These are phyloP conservation scores for Hemitrygon akajei DNA, from an alignment of 2,797 vertebrate species.

Conservation along the genomic window DNA sequence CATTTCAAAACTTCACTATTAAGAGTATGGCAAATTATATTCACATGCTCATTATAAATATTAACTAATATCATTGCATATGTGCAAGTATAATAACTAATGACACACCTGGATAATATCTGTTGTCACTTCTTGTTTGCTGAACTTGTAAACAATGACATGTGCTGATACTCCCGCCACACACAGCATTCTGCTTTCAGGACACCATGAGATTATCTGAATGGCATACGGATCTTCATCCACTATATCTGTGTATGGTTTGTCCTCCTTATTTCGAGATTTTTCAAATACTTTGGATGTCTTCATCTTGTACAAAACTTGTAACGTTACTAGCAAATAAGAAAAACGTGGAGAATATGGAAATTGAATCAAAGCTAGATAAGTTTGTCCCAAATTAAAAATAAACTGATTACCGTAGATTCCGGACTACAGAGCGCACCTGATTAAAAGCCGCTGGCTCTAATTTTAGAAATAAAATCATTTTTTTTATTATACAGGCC, in stretches of 20 bases:
- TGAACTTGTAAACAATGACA: conserved; percentile 91
- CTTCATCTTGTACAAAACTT: conserved; percentile 97
- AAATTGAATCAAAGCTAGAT: neutral
- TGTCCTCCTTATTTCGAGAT: conserved; percentile 84
- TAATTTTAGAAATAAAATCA: too few species aligned
- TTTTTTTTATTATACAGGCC: too few species aligned
- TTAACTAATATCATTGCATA: neutral
- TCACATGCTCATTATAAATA: neutral
- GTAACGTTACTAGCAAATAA: conserved; percentile 77
- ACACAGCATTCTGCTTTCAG: conserved; percentile 88
- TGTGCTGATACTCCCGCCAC: conserved; percentile 95
- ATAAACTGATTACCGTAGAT: neutral
- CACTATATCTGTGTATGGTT: conserved; percentile 77
- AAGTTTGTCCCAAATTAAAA: neutral
- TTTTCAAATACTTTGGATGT: conserved; percentile 98
- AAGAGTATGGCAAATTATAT: neutral
- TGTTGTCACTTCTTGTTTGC: conserved; percentile 87
- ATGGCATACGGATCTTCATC: conserved; percentile 97
- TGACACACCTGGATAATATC: conserved; percentile 83
- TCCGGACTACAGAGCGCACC: too few species aligned
- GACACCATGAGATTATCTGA: conserved; percentile 92
- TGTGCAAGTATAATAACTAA: neutral
- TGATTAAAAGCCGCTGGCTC: too few species aligned
- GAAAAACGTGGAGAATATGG: neutral
- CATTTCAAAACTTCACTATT: neutral